Base-by-base conservation (phyloP, 2,888 invertebrate species). In the Orthonychiurus folsomi region DNA sequence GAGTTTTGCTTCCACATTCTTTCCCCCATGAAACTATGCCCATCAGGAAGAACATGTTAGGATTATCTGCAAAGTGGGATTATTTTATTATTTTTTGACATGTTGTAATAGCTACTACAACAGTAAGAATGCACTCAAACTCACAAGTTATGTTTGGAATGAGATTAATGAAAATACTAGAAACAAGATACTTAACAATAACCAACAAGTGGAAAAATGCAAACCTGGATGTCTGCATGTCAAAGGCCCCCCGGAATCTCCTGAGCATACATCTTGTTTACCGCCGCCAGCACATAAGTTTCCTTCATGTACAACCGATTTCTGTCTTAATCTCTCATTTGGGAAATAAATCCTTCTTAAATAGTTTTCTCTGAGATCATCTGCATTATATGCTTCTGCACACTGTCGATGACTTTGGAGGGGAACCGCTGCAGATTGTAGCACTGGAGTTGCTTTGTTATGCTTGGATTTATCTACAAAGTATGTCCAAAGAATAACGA, bases 251-350 rank as follows among this genome's bases (percentile, higher is more conserved):
- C 59, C 59, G 24, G 47, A 37, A 37, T 59, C 59, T 23, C 59
- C 59, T 15, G 25, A 50, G 25, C 59, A 59, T 3, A 37, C 48
- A 26, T 59, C 59, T 23, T 5, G 52, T 20, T 5, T 52, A 12
- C 59, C 59, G n/a, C 18, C 59, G 3, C 59, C 59, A 18, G 59
- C 59, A 23, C 59, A 59, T 23, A 59, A n/a, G 25, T 59, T 59
- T 2, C 59, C 59, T 5, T 59, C 59, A 23, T 27, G 26, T n/a
- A 59, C 37, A 12, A 59, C 50, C 2, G 59, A 50, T 50, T 59
- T 47, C 50, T 25, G 3, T 52, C n/a, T 5, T 37, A 37, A 15
- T 37, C 37, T 37, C 15, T 37, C 37, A 37, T 37, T 37, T 3
- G 59, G 25, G 2, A 47, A 23, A 5, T n/a, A 5, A n/a, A 59